A percentile compares a stretch with the other conserved stretches of the same genome.
phyloP scores from a whole-genome alignment of 2,113 vertebrate species.

The Peromyscus polionotus region DNA sequence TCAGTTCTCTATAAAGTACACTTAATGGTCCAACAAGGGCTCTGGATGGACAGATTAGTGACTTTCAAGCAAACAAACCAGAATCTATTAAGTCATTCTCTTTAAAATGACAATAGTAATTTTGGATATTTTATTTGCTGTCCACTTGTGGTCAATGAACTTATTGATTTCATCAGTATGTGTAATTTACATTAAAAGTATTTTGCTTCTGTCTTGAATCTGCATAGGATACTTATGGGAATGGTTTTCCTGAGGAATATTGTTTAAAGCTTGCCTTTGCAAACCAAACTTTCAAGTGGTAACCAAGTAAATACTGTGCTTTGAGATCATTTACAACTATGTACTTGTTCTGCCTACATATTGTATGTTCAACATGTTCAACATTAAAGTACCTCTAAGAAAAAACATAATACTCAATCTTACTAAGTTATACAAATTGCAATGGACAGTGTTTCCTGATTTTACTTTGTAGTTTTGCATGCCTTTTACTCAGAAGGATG shows the following conservation, averaged over 20 bases:
- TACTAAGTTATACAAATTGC: not conserved
- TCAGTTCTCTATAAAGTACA: not conserved
- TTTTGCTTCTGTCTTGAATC: not conserved
- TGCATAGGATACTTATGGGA: not conserved
- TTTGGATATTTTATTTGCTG: constrained; percentile 26
- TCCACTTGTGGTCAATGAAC: not conserved
- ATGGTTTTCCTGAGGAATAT: not conserved
- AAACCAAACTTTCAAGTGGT: not conserved
- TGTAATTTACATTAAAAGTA: not conserved
- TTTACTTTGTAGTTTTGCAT: not conserved
- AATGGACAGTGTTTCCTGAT: not conserved
- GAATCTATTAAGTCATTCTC: not conserved
- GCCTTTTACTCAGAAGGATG: not conserved
- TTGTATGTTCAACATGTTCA: not conserved
- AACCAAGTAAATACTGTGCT: not conserved
- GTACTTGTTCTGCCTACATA: not conserved
- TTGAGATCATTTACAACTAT: not conserved
- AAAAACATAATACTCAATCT: not conserved
- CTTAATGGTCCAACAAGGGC: not conserved
- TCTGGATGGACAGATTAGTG: not conserved
- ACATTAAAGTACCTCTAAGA: not conserved
- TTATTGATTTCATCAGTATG: not conserved
- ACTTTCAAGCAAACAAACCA: not conserved
- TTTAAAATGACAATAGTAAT: not conserved
- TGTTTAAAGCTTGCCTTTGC: not conserved